A percentile compares a stretch with the other conserved stretches of the same genome.
Evolutionary conservation across 2,888 invertebrate genomes (phyloP).

Genomic region (Pandemis cinnamomeana): DNA sequence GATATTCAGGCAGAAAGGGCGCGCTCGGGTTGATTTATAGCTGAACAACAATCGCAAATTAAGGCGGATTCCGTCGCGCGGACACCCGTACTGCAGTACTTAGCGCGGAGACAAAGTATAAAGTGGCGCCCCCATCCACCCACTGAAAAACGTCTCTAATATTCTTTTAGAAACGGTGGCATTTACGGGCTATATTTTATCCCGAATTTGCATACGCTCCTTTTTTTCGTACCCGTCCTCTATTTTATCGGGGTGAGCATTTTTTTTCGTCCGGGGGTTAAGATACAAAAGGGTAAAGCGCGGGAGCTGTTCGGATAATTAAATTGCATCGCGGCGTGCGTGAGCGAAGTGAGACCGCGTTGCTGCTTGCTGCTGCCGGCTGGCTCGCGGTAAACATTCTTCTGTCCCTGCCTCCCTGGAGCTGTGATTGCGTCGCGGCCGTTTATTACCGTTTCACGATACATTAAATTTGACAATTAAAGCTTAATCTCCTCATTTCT

Average conservation of each 20-base stretch:
- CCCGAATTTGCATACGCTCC: conserved; percentile 86
- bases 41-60: conserved; percentile 80
- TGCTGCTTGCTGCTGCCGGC: conserved; percentile 28
- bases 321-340: conserved; percentile 77
- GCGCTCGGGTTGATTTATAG: conserved; percentile 73
- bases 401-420: conserved; percentile 22
- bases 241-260: conserved; percentile 84
- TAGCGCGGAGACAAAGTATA: conserved; percentile 83
- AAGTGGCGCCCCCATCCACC: conserved; percentile 81
- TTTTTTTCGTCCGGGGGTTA: conserved; percentile 83
- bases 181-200: conserved; percentile 86
- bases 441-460: conserved; percentile 58
- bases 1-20: conserved; percentile 44
- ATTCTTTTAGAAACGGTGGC: conserved; percentile 86
- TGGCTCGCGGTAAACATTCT: background rate
- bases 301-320: conserved; percentile 80
- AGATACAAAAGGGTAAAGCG: conserved; percentile 85
- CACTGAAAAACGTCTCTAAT: conserved; percentile 86
- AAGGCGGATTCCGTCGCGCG: conserved; percentile 75
- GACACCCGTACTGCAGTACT: conserved; percentile 80
- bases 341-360: conserved; percentile 46
- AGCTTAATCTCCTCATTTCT: conserved; percentile 56
- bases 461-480: conserved; percentile 69
- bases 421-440: conserved; percentile 41
- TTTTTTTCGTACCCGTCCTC: conserved; percentile 84